These are phyloP conservation scores for Notoglanidium macrostoma DNA, from an alignment of 2,797 vertebrate genomes.

Conservation along the genomic window DNA sequence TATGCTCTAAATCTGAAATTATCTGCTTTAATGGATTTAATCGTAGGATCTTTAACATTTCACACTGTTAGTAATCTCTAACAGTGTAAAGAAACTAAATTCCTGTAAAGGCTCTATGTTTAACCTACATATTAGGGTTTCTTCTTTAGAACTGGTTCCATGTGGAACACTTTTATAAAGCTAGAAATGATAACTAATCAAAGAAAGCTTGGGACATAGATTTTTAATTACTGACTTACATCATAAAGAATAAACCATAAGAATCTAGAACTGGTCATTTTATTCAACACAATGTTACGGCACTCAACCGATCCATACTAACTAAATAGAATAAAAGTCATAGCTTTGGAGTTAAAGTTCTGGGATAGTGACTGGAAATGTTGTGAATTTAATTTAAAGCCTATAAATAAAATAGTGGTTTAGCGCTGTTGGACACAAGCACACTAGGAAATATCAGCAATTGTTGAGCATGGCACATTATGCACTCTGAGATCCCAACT, in stretches of 20 bases:
- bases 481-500: too few relatives aligned
- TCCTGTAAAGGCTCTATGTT: background rate
- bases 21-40: background rate
- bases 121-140: background rate
- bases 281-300: background rate
- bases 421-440: too few relatives aligned
- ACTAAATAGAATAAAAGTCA: background rate
- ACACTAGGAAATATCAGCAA: background rate
- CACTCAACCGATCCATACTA: background rate
- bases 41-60: background rate
- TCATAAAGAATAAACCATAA: background rate
- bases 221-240: background rate
- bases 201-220: background rate
- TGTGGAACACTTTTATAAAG: background rate
- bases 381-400: background rate
- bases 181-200: background rate
- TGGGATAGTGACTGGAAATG: background rate
- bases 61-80: background rate
- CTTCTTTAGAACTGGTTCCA: background rate
- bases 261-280: background rate
- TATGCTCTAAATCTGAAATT: background rate
- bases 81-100: background rate
- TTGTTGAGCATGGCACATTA: too few relatives aligned
- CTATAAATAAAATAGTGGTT: background rate
- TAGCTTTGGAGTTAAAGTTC: background rate